Evolutionary conservation across 2,113 vertebrate genomes (phyloP).

Genomic region (Nyctibius bracteatus): DNA sequence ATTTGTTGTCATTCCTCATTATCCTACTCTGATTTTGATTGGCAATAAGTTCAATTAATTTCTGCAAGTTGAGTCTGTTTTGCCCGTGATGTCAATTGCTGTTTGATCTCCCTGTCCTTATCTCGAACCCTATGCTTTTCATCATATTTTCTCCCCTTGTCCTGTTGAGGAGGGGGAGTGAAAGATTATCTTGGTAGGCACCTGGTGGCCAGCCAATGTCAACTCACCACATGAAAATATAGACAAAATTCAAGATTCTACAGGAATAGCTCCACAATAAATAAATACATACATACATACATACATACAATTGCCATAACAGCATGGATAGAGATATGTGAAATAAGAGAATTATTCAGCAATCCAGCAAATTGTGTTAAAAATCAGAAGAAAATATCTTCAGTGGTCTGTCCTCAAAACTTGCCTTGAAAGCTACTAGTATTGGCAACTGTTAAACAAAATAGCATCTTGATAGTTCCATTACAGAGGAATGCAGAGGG

Average conservation of each 20-base stretch:
- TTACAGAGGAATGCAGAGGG: neutral
- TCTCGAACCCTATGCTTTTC: neutral
- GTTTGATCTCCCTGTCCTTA: neutral
- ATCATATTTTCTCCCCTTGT: neutral
- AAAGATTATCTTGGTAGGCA: neutral
- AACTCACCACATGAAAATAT: neutral
- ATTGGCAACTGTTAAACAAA: neutral
- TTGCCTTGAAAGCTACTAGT: neutral
- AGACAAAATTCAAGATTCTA: neutral
- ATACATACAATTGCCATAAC: neutral
- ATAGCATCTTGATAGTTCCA: neutral
- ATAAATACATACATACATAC: neutral
- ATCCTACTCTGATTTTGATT: neutral
- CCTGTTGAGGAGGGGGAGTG: neutral
- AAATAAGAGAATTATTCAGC: neutral
- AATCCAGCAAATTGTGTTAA: neutral
- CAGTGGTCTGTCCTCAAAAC: neutral
- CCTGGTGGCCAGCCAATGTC: rapidly evolving
- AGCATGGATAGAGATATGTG: neutral
- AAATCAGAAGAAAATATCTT: neutral
- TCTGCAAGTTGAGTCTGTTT: neutral
- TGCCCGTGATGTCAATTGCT: too few species aligned
- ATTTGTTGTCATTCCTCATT: neutral
- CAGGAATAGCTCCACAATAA: neutral
- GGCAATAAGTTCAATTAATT: neutral